phyloP scores from a whole-genome alignment of 2,888 invertebrate species.

The Mongoloraphidia duomilia region DNA sequence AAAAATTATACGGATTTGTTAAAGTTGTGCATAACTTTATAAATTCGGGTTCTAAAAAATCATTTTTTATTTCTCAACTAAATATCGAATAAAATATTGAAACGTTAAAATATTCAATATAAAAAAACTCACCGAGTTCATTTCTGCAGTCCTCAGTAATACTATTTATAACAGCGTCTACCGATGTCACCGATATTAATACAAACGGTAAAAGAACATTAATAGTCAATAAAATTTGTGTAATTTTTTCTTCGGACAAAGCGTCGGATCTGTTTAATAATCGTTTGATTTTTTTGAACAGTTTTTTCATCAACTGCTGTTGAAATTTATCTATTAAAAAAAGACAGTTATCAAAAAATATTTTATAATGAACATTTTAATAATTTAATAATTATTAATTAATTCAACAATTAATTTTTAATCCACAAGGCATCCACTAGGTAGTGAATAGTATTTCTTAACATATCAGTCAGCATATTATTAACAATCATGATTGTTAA shows the following conservation, averaged over 20 bases:
- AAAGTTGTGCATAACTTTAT: conserved; percentile 28
- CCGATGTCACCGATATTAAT: conserved; percentile 25
- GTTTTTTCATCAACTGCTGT: conserved; percentile 32
- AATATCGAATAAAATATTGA: no score
- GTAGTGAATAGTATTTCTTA: no score
- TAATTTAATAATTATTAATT: not conserved
- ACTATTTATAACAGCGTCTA: conserved; percentile 22
- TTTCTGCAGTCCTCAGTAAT: conserved; percentile 25
- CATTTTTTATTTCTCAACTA: no score
- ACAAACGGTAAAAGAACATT: conserved; percentile 29
- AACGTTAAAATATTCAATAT: not conserved
- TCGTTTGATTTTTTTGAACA: conserved; percentile 26
- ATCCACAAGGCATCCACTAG: no score
- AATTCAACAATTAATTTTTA: no score
- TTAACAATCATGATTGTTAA: no score
- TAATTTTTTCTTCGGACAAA: conserved; percentile 21
- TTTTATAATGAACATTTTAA: not conserved
- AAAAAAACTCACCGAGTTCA: conserved; percentile 23
- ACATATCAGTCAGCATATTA: no score
- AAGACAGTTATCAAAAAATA: not conserved
- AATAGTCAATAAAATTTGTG: conserved; percentile 23
- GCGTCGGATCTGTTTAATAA: conserved; percentile 21
- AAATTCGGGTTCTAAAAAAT: conserved; percentile 31
- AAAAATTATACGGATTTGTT: conserved; percentile 49
- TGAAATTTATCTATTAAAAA: conserved; percentile 34